Conservation (phyloP, 2,888 invertebrate genomes). For the Trichogramma dendrolimi region DNA sequence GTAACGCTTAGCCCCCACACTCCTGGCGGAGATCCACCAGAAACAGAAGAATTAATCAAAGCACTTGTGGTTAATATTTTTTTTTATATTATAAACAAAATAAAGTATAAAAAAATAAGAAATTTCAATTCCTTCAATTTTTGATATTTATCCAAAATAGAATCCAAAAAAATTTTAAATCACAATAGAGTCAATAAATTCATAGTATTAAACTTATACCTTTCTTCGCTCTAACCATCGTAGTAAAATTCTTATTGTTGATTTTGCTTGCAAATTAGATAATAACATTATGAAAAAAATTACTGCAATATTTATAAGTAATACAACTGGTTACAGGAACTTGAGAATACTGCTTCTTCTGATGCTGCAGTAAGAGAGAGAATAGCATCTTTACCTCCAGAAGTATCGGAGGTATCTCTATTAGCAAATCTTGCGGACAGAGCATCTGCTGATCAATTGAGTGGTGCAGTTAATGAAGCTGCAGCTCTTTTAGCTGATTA, state of each 20-base stretch:
- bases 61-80: slow-evolving; percentile 56
- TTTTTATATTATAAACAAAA: slow-evolving; percentile 22
- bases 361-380: slow-evolving; percentile 89
- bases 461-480: slow-evolving; percentile 82
- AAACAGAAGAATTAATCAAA: slow-evolving; percentile 88
- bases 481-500: slow-evolving; percentile 82
- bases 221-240: slow-evolving; percentile 12
- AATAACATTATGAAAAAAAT: slow-evolving; percentile 29
- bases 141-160: too few relatives aligned
- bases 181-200: too few relatives aligned
- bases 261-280: slow-evolving; percentile 11
- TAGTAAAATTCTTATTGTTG: background rate
- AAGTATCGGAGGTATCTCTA: slow-evolving; percentile 87
- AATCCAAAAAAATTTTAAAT: too few relatives aligned
- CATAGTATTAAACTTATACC: background rate
- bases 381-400: slow-evolving; percentile 89
- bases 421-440: slow-evolving; percentile 81
- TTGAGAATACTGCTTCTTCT: slow-evolving; percentile 92
- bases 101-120: background rate
- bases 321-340: slow-evolving; percentile 60
- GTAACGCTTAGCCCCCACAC: slow-evolving; percentile 75
- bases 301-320: background rate
- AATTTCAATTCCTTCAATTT: too few relatives aligned
- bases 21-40: slow-evolving; percentile 81
- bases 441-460: slow-evolving; percentile 73